Evolutionary conservation across 92 coral and sea anemone species (phyloP), one percentile per base, ranked within the genome.

Genomic region (Epizoanthus ramosus): DNA sequence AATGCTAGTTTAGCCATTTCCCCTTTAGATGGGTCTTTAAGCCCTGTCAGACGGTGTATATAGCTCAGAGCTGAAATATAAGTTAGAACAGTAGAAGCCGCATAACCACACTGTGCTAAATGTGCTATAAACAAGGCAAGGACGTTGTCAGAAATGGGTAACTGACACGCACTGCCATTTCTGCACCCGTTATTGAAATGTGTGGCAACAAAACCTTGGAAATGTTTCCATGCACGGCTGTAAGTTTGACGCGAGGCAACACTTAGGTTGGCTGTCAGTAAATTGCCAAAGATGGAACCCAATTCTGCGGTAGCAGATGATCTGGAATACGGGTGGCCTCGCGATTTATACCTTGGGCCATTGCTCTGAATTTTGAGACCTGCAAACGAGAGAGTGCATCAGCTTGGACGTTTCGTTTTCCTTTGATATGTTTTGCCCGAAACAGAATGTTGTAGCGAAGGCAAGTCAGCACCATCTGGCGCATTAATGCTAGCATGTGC

Each of bases 361-460:
- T 80, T 53, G 28, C 68, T 75, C 57, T 80, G 82, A 80, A 86
- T 57, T 80, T 80, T 79, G 33, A 74, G 41, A 80, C 89, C 89
- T 86, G 89, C 54, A 86, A 79, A 25, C 83, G 82, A 75, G 83
- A 80, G 16, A 86, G 43, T 19, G 24, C 54, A 35, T 86, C 89
- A 81, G 86, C 90, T 47, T 53, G 61, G 15, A 18, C 69, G 69
- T 87, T 87, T 2, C 19, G n/a, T 61, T 73, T 23, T 15, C 84
- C 87, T 1, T 71, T 81, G 14, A 87, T 79, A 24, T 87, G 90
- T 7, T 68, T 50, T 10, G 87, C 87, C 12, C 52, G 70, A 43
- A 87, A 87, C 0, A 82, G 43, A 31, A 81, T 81, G 57, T 81
- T 87, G 21, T 87, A 41, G 50, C 47, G 37, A 5, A 87, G 75